Evolutionary conservation across 1,140 invertebrate species (phyloP).

Genomic region (Thalassaphorura encarpata): DNA sequence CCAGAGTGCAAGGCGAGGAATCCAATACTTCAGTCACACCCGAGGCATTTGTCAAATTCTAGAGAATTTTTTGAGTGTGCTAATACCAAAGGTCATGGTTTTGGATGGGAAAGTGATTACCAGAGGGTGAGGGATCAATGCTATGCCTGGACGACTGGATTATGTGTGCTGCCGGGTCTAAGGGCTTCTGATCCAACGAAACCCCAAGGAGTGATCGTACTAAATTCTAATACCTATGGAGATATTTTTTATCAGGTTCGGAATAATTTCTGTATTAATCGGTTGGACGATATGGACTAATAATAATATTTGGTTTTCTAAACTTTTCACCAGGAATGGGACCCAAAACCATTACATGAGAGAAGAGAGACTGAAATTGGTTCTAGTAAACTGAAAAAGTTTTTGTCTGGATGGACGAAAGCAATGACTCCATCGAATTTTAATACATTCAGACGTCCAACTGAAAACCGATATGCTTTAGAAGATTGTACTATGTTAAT

Average conservation of each 20-base stretch:
- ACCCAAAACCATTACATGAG: too few species aligned
- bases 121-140: slow-evolving; percentile 4
- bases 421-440: too few species aligned
- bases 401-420: background rate
- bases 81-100: background rate
- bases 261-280: too few species aligned
- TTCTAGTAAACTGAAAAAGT: background rate
- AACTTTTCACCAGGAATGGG: too few species aligned
- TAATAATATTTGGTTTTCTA: too few species aligned
- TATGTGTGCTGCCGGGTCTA: background rate
- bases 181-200: background rate
- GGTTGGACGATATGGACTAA: too few species aligned
- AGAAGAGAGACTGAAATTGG: background rate
- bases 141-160: slow-evolving; percentile 27
- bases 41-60: slow-evolving; percentile 24
- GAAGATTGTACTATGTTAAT: too few species aligned
- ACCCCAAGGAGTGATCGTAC: slow-evolving; percentile 11
- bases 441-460: too few species aligned
- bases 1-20: slow-evolving; percentile 18
- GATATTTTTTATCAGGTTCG: slow-evolving; percentile 29
- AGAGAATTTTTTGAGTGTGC: slow-evolving; percentile 12
- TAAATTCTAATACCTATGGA: slow-evolving; percentile 18
- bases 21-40: slow-evolving; percentile 22
- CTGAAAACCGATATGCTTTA: too few species aligned
- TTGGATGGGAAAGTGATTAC: slow-evolving; percentile 9